Percentiles rank a stretch among this genome's conserved stretches.
phyloP scores from a whole-genome alignment of 2,797 vertebrate genomes.

The Chelon auratus region DNA sequence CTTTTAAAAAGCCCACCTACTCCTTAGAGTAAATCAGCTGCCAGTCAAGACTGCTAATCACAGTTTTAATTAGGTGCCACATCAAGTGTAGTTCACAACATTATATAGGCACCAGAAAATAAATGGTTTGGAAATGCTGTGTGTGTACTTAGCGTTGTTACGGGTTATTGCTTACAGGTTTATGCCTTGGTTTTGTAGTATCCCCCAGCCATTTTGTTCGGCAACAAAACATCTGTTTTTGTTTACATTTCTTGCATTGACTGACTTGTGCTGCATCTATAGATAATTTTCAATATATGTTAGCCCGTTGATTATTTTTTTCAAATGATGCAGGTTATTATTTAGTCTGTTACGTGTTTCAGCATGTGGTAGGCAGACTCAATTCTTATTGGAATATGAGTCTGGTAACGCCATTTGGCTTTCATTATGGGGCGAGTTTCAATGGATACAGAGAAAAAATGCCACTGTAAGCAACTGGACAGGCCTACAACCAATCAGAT shows the following conservation, averaged over 20 bases:
- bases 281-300: neutral
- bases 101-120: neutral
- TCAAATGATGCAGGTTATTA: neutral
- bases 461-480: too few relatives aligned
- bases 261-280: neutral
- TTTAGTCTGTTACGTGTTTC: neutral
- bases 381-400: too few relatives aligned
- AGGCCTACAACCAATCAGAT: too few relatives aligned
- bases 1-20: slow-evolving; percentile 1
- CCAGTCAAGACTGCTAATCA: neutral
- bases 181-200: neutral
- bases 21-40: neutral
- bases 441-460: too few relatives aligned
- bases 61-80: neutral
- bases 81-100: neutral
- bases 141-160: neutral
- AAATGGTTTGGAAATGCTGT: neutral
- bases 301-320: neutral
- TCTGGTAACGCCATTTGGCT: too few relatives aligned
- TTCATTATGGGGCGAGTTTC: too few relatives aligned
- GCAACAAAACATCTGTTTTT: neutral
- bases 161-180: neutral
- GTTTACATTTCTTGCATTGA: neutral
- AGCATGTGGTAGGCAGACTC: too few relatives aligned
- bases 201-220: neutral